Evolutionary conservation across 2,888 invertebrate genomes (phyloP).

Genomic region (Halictus ligatus): DNA sequence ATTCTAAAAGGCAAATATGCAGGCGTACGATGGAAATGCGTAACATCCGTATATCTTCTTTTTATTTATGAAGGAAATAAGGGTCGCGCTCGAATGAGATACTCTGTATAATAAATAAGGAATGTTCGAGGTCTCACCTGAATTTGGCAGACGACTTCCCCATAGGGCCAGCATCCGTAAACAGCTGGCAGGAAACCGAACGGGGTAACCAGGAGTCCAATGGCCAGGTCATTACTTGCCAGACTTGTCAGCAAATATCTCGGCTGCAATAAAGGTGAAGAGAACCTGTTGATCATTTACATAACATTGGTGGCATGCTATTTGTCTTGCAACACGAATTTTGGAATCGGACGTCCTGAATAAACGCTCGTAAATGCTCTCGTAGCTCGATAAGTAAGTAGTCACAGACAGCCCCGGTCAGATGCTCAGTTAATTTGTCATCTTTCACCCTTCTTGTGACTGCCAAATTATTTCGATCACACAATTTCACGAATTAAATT

Average conservation of each 20-base stretch:
- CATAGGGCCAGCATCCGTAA: slow-evolving; percentile 96
- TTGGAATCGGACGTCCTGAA: slow-evolving; percentile 6
- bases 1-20: no score
- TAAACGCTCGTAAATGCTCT: background rate
- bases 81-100: no score
- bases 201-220: slow-evolving; percentile 94
- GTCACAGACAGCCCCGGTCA: background rate
- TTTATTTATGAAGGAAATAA: no score
- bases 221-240: slow-evolving; percentile 94
- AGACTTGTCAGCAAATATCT: slow-evolving; percentile 94
- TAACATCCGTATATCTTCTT: no score
- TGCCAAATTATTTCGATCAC: background rate
- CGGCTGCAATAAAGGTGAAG: slow-evolving; percentile 87
- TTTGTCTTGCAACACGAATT: slow-evolving; percentile 19
- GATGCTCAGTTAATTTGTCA: background rate
- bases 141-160: slow-evolving; percentile 95
- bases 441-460: background rate
- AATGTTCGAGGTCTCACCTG: slow-evolving; percentile 87
- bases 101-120: background rate
- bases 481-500: background rate
- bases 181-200: slow-evolving; percentile 93
- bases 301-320: slow-evolving; percentile 43
- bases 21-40: no score
- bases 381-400: background rate
- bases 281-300: slow-evolving; percentile 68